Base-by-base conservation (phyloP, 1,140 invertebrate species). In the Globodera rostochiensis region DNA sequence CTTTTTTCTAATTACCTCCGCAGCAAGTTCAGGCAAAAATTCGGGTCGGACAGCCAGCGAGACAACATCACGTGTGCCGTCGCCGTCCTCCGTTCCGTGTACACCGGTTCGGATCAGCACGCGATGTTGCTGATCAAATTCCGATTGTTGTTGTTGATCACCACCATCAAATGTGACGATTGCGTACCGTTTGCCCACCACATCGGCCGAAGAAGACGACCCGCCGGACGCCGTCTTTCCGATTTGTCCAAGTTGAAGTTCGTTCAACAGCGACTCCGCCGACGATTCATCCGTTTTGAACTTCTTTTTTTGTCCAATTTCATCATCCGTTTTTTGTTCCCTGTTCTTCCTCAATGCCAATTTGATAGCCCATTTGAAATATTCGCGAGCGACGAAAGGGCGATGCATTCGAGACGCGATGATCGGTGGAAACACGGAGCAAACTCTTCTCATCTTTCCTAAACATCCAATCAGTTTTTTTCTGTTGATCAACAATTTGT, bases 21-120 rank as follows among this genome's bases (percentile, higher is more conserved):
- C 74, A 4, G 53, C 74, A 53, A 75, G 15, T 75, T 75, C 74
- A n/a, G 74, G 74, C 36, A 75, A 19, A 75, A 75, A 75, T 53
- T 75, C 74, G 15, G 47, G 53, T n/a, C 74, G 57, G 15, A 66
- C 36, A 6, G 25, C 53, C 45, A 75, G 66, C 7, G 74, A 75
- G 15, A 60, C 57, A 60, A 19, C 57, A 19, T n/a, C n/a, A n/a
- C n/a, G n/a, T n/a, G n/a, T n/a, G n/a, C n/a, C n/a, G n/a, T n/a
- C 57, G 57, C 15, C 57, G 57, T 57, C 36, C 19, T 75, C 74
- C 5, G 36, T 75, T n/a, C 53, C 74, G 7, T 75, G 74, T 1
- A 75, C 36, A 75, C 7, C 53, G 25, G 74, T 75, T 75, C 74
- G 46, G 6, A 75, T 75, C 66, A 75, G 46, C 36, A 75, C 47